phyloP scores from a whole-genome alignment of 2,888 invertebrate genomes.

The Erebia ligea region DNA sequence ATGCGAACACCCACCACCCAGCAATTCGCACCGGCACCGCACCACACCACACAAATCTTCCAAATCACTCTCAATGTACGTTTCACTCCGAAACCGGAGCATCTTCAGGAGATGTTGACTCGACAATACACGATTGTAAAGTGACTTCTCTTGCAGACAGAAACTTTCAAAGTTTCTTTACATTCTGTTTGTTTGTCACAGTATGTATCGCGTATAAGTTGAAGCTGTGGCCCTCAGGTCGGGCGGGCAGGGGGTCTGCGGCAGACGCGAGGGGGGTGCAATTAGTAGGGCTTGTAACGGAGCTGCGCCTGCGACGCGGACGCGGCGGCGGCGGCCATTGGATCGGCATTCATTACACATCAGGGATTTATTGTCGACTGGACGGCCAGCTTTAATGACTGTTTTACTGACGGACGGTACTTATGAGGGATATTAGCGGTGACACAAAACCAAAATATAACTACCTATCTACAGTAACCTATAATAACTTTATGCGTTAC shows the following conservation, averaged over 20 bases:
- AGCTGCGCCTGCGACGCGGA: slow-evolving; percentile 16
- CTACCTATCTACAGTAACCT: too few relatives aligned
- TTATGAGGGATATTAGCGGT: too few relatives aligned
- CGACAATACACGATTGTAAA: too few relatives aligned
- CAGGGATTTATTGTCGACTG: slow-evolving; percentile 15
- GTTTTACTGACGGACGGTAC: background rate
- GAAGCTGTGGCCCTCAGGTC: background rate
- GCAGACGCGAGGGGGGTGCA: slow-evolving; percentile 40
- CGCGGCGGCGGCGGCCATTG: background rate
- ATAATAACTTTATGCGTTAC: too few relatives aligned
- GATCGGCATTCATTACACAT: slow-evolving; percentile 24
- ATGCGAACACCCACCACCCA: too few relatives aligned
- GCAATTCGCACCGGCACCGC: too few relatives aligned
- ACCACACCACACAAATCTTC: too few relatives aligned
- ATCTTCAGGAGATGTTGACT: too few relatives aligned
- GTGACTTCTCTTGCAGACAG: too few relatives aligned
- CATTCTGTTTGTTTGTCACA: background rate
- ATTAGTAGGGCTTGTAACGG: slow-evolving; percentile 46
- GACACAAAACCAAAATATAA: background rate
- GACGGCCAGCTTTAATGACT: slow-evolving; percentile 3
- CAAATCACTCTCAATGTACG: too few relatives aligned
- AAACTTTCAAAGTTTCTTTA: background rate
- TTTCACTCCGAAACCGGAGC: too few relatives aligned
- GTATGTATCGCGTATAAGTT: background rate
- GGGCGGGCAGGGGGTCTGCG: slow-evolving; percentile 8